Base-by-base conservation (phyloP, 2,888 invertebrate genomes). In the Drosophila merina region DNA sequence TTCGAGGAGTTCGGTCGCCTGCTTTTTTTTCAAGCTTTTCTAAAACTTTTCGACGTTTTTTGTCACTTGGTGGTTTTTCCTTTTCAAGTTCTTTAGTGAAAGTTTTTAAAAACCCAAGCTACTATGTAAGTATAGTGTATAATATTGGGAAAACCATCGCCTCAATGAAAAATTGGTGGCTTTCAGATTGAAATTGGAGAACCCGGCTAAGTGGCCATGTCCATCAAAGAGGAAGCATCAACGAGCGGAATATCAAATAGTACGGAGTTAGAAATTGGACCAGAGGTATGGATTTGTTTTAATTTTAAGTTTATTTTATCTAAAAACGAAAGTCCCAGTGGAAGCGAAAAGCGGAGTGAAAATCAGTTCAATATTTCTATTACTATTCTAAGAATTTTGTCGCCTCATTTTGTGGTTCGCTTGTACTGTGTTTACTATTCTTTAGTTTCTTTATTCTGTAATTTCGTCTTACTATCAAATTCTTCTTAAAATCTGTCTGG, bases 191-290 rank as follows among this genome's bases (percentile, higher is more conserved):
- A 44, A 44, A 25, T 10, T 4, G 25, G 25, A 26, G n/a, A n/a
- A 20, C 0, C 42, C 30, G 36, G 49, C n/a, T 25, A 57, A 64
- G 67, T 70, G 54, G 49, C 57, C 62, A 28, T 75, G 69, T 58
- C 75, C 30, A 64, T 63, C 3, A 63, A 64, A 26, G 64, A 64
- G 31, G 64, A 54, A 62, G 66, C 57, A 72, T 60, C 52, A 36
- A 47, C 57, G 57, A 84, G 26, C 38, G 70, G 55, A 38, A 63
- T 51, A 12, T 54, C 79, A 1, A 26, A 58, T 25, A 79, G 38
- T 14, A 66, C 31, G 50, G 33, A 70, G 8, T 75, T 77, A 7
- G 58, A 58, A 68, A 9, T 20, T n/a, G 14, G 14, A 49, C 6
- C 44, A 31, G 56, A 62, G 52, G 47, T 20, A 2, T 20, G 20